Evolutionary conservation across 92 coral and sea anemone genomes (phyloP), one percentile per base, ranked within the genome.

Genomic region (Porites divaricata): DNA sequence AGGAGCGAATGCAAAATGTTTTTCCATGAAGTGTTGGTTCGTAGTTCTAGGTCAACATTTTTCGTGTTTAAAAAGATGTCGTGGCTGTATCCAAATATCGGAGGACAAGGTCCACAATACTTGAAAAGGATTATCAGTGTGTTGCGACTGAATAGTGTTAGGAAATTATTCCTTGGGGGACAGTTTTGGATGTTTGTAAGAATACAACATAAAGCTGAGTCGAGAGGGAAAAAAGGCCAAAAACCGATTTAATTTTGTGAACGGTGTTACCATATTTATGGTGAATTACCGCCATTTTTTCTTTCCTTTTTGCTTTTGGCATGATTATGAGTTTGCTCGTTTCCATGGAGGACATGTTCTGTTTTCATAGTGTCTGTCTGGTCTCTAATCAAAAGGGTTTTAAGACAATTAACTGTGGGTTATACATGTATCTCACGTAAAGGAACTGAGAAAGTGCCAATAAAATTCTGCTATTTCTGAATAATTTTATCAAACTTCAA

Each of bases 111-210:
- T 80, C 67, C 54, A 80, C 67, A 80, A 82, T 82, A 48, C 70
- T 82, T 81, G 72, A 63, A 82, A 82, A 25, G 76, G 73, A 72
- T 82, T 70, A 82, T 23, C 12, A 54, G 22, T 35, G 58, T 21
- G 28, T 25, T 57, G 70, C 56, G 50, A 52, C 79, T 82, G 57
- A 35, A 58, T 21, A 41, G 54, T 58, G 68, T 26, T 54, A n/a
- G 77, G 76, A 80, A 81, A 82, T 72, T 72, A 82, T 72, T 72
- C 86, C 86, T 82, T 72, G 50, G 86, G 45, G 86, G 79, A 82
- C 86, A 59, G 9, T 73, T 81, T 82, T 28, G 57, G 76, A 56
- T 20, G 56, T 52, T 67, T 68, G 85, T 2, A 69, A 58, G 26
- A 56, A 52, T 10, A 24, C 63, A 24, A 1, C 21, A 2, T 15